phyloP scores from a whole-genome alignment of 64 coral and sea anemone genomes.

The Montipora capricornis region DNA sequence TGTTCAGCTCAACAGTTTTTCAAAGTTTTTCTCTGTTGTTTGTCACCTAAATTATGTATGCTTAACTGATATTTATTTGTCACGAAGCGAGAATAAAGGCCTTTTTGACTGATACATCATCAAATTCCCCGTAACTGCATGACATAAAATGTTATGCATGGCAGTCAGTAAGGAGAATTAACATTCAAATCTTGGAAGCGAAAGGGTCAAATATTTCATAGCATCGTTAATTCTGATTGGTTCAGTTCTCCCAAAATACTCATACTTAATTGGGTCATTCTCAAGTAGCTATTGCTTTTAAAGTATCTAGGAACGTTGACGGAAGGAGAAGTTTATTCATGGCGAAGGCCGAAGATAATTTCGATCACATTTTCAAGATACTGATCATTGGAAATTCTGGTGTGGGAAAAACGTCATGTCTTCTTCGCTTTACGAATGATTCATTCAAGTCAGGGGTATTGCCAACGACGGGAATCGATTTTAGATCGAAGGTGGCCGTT shows the following conservation, averaged over 20 bases:
- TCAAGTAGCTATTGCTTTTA: not conserved
- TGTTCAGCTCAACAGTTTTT: no score
- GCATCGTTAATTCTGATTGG: conserved; percentile 39
- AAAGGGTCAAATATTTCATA: no score
- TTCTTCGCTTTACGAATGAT: conserved; percentile 96
- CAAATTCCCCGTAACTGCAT: no score
- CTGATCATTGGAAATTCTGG: conserved; percentile 98
- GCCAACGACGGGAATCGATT: conserved; percentile 96
- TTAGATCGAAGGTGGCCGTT: conserved; percentile 98
- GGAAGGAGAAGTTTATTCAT: conserved; percentile 45
- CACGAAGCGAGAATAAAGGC: no score
- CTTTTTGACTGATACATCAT: no score
- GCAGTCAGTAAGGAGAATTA: no score
- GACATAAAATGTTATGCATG: no score
- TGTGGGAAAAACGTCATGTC: conserved; percentile 96
- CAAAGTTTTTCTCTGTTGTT: no score
- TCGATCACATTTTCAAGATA: conserved; percentile 98
- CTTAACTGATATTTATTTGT: no score
- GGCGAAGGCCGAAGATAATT: conserved; percentile 99
- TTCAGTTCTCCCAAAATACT: not conserved
- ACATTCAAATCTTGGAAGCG: no score
- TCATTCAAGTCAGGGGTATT: conserved; percentile 96
- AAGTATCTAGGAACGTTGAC: conserved; percentile 25
- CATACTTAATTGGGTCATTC: conserved; percentile 16
- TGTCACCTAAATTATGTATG: no score